Evolutionary conservation across 2,113 vertebrate species (phyloP), one percentile per base, ranked within the genome.

Genomic region (Antennarius striatus): DNA sequence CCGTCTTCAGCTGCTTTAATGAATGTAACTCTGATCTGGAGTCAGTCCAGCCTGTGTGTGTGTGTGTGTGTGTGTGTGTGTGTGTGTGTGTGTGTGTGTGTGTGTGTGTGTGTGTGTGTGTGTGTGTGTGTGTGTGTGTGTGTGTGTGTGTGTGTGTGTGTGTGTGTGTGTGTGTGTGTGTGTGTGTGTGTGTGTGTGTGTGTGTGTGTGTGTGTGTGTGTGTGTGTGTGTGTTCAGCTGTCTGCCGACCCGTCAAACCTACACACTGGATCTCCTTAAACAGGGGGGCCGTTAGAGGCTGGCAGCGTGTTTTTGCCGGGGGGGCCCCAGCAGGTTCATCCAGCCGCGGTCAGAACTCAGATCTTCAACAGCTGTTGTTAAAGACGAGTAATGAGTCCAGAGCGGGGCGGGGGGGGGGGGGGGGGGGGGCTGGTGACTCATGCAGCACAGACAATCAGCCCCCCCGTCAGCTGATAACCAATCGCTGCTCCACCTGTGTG

Each of bases 301-400:
- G 15, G 6, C n/a, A 0, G 54, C 55, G 63, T 40, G 5, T 36
- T 30, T 52, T 32, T n/a, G 13, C 40, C 63, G 42, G 22, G 1
- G 32, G 42, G 54, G 43, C 45, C 54, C 59, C 58, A 10, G 68
- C 56, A 63, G 71, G 58, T 43, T 58, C 59, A 71, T 71, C 62
- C 75, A 52, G 29, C 65, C 11, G 22, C 8, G 29, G 16, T 55
- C 55, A 75, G 51, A 59, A 73, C 75, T 74, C 17, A 63, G n/a
- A 22, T 32, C n/a, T 54, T 48, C 15, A 56, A 46, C 30, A 61
- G 10, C 50, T 54, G 47, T 57, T 60, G 63, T 65, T 82, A 17
- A 63, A 69, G 42, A 65, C 68, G 13, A 53, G 30, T 65, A 56
- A 73, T 49, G 64, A 45, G 51, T 59, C 55, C 50, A 79, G 56